Conservation (phyloP, 2,888 invertebrate genomes). For the Parnassius apollo region DNA sequence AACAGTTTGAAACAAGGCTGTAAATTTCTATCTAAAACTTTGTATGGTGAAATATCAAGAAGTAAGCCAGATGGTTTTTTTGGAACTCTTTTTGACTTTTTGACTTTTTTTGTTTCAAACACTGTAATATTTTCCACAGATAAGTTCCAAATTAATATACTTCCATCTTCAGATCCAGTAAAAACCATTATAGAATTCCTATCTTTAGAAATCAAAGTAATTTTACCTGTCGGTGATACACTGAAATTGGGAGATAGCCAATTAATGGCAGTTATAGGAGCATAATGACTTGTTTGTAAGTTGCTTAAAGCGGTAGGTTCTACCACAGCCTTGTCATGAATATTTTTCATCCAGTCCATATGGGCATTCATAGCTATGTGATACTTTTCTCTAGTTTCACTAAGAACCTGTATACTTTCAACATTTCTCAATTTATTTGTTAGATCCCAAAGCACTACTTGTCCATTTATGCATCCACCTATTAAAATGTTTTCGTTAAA, state of each 20-base stretch:
- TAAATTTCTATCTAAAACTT: constrained; percentile 81
- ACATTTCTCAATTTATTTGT: constrained; percentile 82
- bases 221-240: constrained; percentile 82
- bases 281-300: constrained; percentile 82
- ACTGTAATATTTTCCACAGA: constrained; percentile 67
- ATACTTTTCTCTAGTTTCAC: constrained; percentile 83
- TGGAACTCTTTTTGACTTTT: constrained; percentile 68
- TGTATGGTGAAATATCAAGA: constrained; percentile 82
- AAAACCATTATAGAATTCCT: constrained; percentile 82
- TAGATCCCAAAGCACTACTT: constrained; percentile 87
- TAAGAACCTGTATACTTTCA: constrained; percentile 82
- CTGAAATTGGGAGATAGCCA: constrained; percentile 85
- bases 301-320: constrained; percentile 83
- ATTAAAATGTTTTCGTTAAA: constrained; percentile 85
- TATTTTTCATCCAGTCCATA: constrained; percentile 86
- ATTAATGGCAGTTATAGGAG: constrained; percentile 82
- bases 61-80: constrained; percentile 81
- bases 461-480: constrained; percentile 87
- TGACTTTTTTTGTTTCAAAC: constrained; percentile 59
- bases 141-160: constrained; percentile 86
- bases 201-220: constrained; percentile 46
- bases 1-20: constrained; percentile 83
- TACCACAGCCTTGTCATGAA: constrained; percentile 80
- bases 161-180: constrained; percentile 85
- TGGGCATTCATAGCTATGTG: constrained; percentile 81